Evolutionary conservation across 2,113 vertebrate species (phyloP).

Genomic region (Sinocyclocheilus rhinocerous): DNA sequence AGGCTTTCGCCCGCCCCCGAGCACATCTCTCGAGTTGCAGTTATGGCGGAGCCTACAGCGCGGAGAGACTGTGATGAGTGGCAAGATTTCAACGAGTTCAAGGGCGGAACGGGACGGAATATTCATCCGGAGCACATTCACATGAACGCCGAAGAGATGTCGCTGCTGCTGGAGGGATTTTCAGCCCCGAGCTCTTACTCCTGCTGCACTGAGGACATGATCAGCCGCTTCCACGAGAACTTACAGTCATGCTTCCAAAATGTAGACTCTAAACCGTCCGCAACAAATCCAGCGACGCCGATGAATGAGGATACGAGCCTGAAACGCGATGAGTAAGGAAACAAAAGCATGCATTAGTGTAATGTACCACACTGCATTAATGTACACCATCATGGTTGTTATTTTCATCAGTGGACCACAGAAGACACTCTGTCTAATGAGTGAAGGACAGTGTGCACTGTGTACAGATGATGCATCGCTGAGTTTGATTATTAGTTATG

Average conservation of each 20-base stretch:
- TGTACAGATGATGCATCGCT: too few relatives aligned
- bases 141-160: conserved; percentile 54
- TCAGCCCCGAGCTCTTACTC: conserved; percentile 55
- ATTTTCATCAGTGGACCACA: not conserved
- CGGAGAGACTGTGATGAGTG: conserved; percentile 79
- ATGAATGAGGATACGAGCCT: conserved; percentile 84
- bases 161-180: conserved; percentile 54
- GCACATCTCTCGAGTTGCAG: too few relatives aligned
- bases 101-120: conserved; percentile 60
- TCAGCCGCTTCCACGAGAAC: conserved; percentile 78
- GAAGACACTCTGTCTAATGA: not conserved
- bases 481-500: not conserved
- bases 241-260: conserved; percentile 82
- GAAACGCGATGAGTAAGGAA: conserved; percentile 89
- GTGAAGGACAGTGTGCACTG: too few relatives aligned
- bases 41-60: too few relatives aligned
- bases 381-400: not conserved
- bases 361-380: too few relatives aligned
- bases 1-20: not conserved
- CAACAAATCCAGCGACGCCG: conserved; percentile 70
- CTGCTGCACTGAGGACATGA: conserved; percentile 73
- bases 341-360: not conserved
- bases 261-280: conserved; percentile 64
- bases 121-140: conserved; percentile 65
- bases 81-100: conserved; percentile 81